Conservation (phyloP, 2,888 invertebrate species). For the Lasius fuliginosus region DNA sequence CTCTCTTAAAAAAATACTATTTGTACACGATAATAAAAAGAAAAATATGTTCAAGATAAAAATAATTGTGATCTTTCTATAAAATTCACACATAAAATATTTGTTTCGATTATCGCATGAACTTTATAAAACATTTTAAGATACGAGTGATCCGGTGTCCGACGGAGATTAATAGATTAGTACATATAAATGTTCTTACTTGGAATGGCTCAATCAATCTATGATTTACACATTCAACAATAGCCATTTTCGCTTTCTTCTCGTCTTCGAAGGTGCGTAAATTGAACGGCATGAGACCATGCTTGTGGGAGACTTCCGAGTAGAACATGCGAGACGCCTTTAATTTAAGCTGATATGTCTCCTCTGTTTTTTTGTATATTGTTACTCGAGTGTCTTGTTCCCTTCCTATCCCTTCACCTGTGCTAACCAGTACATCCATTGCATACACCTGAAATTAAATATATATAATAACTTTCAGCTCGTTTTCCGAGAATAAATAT, state of each 20-base stretch:
- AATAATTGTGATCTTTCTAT: background rate
- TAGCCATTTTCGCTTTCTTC: slow-evolving; percentile 98
- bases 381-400: slow-evolving; percentile 98
- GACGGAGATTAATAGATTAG: background rate
- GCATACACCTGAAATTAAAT: slow-evolving; percentile 90
- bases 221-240: slow-evolving; percentile 99
- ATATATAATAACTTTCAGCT: background rate
- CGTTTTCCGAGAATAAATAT: background rate
- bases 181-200: slow-evolving; percentile 88
- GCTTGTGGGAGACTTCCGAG: slow-evolving; percentile 95
- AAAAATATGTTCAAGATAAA: background rate
- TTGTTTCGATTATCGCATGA: background rate
- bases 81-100: background rate
- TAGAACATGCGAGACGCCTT: slow-evolving; percentile 98
- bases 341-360: slow-evolving; percentile 98
- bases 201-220: slow-evolving; percentile 99
- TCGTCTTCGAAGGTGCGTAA: slow-evolving; percentile 98
- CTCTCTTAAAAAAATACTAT: background rate
- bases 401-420: slow-evolving; percentile 97
- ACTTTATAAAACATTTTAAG: background rate
- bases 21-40: background rate
- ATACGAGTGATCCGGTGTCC: no score
- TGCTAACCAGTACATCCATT: slow-evolving; percentile 98
- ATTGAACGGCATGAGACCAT: slow-evolving; percentile 99
- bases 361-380: slow-evolving; percentile 99